Percentiles rank a stretch among this genome's conserved stretches.
Evolutionary conservation across 2,888 invertebrate genomes (phyloP).

Genomic region (Criorhina ranunculi): DNA sequence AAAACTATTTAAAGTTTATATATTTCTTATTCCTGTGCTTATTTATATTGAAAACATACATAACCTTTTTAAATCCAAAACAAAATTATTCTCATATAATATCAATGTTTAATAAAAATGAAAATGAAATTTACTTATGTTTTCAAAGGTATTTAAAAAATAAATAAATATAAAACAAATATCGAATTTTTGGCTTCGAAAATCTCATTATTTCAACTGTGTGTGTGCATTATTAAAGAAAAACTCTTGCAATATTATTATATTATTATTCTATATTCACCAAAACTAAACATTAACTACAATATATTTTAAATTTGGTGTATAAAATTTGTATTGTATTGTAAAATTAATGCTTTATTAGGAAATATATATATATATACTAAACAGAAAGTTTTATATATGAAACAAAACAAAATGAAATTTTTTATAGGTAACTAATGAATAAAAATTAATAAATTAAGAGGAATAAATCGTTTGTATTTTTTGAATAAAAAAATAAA

Average conservation of each 20-base stretch:
- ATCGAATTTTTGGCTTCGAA: constrained; percentile 25
- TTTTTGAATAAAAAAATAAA: constrained; percentile 74
- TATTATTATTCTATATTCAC: constrained; percentile 4
- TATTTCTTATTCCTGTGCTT: constrained; percentile 1
- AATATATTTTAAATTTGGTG: constrained; percentile 24
- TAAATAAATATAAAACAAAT: constrained; percentile 5
- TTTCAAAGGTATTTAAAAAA: constrained; percentile 50
- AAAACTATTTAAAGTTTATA: neutral
- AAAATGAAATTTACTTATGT: constrained; percentile 16
- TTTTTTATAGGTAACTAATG: constrained; percentile 75
- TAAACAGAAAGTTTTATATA: constrained; percentile 54
- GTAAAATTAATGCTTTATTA: constrained; percentile 51
- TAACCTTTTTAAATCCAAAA: neutral
- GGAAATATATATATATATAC: constrained; percentile 35
- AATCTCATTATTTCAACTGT: constrained; percentile 38
- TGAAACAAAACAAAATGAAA: constrained; percentile 31
- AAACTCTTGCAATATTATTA: constrained; percentile 33
- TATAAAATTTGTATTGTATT: constrained; percentile 41
- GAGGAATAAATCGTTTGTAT: constrained; percentile 77
- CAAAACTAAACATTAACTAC: constrained; percentile 20
- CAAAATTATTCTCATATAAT: neutral
- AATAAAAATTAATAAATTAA: constrained; percentile 50
- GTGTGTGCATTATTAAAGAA: constrained; percentile 54
- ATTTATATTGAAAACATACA: constrained; percentile 3
- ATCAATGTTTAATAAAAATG: constrained; percentile 16